Base-by-base conservation (phyloP, 2,113 vertebrate species). In the Hyaena hyaena region DNA sequence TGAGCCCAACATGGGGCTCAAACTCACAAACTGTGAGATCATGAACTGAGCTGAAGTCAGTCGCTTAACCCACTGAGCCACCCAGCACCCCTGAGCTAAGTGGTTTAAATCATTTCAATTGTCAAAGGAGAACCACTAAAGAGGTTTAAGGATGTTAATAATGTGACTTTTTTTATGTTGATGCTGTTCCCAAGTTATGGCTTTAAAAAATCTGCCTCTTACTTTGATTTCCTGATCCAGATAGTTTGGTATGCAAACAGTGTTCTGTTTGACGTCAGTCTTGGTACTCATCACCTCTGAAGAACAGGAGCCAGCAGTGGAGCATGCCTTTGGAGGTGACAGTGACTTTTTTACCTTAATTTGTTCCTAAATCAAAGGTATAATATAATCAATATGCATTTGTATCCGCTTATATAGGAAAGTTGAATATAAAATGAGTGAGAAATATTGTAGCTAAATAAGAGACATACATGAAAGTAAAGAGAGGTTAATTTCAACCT, bases 191-290 rank as follows among this genome's bases (percentile, higher is more conserved):
- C 33, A 88, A 63, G 4, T 66, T 76, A 45, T 2, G 4, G 39
- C 53, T 76, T 80, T 69, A 77, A 48, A 65, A 83, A 84, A 31
- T 16, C 80, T 43, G 2, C 4, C 31, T 91, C 97, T 98, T 98
- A 98, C 98, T 90, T 98, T 98, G 96, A 98, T 98, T 79, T 98
- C 95, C 84, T 96, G 89, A 4, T 98, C 96, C 96, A 98, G 93
- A 17, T 97, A 97, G 58, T 81, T 97, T 43, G 85, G 95, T 69
- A 86, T 92, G 87, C 96, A 69, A 39, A 98, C 33, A 0, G 68
- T 71, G 1, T 89, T 97, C n/a, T 97, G 80, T 55, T 80, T 96
- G 80, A 15, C 2, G 1, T 31, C 31, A 3, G 77, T 71, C 83
- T 80, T 19, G 33, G 50, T 4, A 6, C 0, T 50, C 4, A 0